Evolutionary conservation across 2,888 invertebrate species (phyloP).

Genomic region (Napeogenes sylphis): DNA sequence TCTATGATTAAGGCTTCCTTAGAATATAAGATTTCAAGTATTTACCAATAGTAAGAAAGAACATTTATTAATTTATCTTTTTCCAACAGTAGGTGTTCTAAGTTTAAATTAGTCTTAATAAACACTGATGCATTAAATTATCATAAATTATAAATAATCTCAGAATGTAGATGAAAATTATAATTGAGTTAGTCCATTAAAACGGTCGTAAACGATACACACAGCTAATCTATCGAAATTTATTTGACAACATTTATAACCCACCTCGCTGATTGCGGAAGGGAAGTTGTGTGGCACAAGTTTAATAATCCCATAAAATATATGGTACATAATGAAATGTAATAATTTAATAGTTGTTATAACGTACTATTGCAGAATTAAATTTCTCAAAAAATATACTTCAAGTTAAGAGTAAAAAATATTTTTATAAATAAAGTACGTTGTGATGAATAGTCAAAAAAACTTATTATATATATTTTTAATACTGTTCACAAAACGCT

Average conservation of each 20-base stretch:
- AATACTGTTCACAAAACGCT: background rate
- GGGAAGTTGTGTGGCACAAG: constrained; percentile 10
- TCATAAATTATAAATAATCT: constrained; percentile 11
- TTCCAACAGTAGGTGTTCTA: background rate
- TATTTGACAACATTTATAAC: constrained; percentile 19
- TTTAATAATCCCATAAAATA: background rate
- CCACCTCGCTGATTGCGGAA: constrained; percentile 15
- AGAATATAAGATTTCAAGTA: constrained; percentile 1
- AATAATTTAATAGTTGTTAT: too few species aligned
- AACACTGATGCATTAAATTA: background rate
- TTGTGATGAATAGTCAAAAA: too few species aligned
- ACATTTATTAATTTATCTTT: too few species aligned
- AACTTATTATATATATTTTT: too few species aligned
- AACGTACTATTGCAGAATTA: too few species aligned
- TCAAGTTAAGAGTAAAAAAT: too few species aligned
- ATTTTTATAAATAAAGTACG: too few species aligned
- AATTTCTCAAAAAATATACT: too few species aligned
- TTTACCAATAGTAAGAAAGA: background rate
- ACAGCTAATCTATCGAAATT: constrained; percentile 13
- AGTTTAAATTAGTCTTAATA: background rate
- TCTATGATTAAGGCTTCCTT: constrained; percentile 1
- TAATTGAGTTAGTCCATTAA: constrained; percentile 11
- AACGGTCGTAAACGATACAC: constrained; percentile 2
- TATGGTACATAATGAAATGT: too few species aligned
- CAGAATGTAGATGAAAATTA: constrained; percentile 12